These are phyloP conservation scores for Coracias cyanogaster DNA, from an alignment of 2,797 vertebrate species.

Conservation along the genomic window DNA sequence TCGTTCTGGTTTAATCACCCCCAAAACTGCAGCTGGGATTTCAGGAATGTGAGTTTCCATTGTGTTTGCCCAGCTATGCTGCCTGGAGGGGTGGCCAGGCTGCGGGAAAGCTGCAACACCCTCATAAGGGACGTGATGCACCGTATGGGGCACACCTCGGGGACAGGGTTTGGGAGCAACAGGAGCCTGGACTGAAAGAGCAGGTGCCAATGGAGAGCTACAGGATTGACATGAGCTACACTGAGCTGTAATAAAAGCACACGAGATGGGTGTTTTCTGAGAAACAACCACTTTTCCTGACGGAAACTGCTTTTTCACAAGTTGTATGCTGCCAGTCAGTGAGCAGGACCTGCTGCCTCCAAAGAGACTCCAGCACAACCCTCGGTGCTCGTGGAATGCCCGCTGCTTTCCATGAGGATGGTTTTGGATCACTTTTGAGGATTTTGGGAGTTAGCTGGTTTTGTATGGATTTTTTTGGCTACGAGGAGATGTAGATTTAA, in stretches of 20 bases:
- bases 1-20: neutral
- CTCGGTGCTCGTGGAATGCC: fast-evolving
- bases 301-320: neutral
- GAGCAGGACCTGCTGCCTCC: neutral
- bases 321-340: neutral
- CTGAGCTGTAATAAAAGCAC: neutral
- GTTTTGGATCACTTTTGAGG: neutral
- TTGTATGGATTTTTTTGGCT: neutral
- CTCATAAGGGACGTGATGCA: fast-evolving
- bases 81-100: neutral
- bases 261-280: fast-evolving
- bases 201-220: too few species aligned
- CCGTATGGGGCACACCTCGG: neutral
- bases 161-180: neutral
- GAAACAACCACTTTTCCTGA: neutral
- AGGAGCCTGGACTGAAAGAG: neutral
- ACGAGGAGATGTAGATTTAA: neutral
- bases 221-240: neutral
- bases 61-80: neutral
- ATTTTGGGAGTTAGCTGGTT: neutral
- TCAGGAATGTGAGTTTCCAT: constrained; percentile 43
- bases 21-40: constrained; percentile 45
- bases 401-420: neutral
- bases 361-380: neutral
- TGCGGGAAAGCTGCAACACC: neutral